Conservation (phyloP, 30 jellyfish, hydroid and myxozoan species). For the Mastigias papua region DNA sequence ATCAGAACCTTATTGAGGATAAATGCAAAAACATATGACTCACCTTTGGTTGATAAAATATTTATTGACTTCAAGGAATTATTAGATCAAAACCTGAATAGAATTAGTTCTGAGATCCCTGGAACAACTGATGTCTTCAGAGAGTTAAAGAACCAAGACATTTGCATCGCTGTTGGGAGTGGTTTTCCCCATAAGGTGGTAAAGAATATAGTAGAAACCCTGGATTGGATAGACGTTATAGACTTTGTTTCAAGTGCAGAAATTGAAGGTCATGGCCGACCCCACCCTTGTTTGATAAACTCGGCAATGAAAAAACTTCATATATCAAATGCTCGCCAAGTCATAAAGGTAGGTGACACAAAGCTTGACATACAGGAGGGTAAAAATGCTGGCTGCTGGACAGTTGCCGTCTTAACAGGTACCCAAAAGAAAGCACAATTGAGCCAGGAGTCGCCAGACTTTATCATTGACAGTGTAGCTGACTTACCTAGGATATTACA, state of each 20-base stretch:
- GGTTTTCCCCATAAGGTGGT: constrained; percentile 72
- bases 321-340: constrained; percentile 36
- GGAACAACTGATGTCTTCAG: constrained; percentile 63
- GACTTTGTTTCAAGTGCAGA: constrained; percentile 78
- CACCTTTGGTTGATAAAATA: constrained; percentile 10
- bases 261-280: constrained; percentile 67
- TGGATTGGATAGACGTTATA: constrained; percentile 44
- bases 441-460: constrained; percentile 46
- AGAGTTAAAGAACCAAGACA: not conserved
- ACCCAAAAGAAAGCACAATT: constrained; percentile 36
- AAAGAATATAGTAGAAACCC: constrained; percentile 6
- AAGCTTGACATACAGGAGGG: constrained; percentile 61
- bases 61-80: constrained; percentile 31
- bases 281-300: constrained; percentile 52
- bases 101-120: constrained; percentile 25
- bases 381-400: constrained; percentile 77
- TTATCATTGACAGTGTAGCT: constrained; percentile 48
- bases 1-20: not conserved
- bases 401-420: constrained; percentile 64
- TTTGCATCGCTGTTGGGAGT: constrained; percentile 68
- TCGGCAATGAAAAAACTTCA: constrained; percentile 47
- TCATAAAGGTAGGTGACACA: constrained; percentile 69
- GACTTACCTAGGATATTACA: constrained; percentile 17
- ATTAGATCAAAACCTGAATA: constrained; percentile 28
- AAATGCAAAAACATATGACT: not conserved